Evolutionary conservation across 1,140 invertebrate species (phyloP).

Genomic region (Lerema accius): DNA sequence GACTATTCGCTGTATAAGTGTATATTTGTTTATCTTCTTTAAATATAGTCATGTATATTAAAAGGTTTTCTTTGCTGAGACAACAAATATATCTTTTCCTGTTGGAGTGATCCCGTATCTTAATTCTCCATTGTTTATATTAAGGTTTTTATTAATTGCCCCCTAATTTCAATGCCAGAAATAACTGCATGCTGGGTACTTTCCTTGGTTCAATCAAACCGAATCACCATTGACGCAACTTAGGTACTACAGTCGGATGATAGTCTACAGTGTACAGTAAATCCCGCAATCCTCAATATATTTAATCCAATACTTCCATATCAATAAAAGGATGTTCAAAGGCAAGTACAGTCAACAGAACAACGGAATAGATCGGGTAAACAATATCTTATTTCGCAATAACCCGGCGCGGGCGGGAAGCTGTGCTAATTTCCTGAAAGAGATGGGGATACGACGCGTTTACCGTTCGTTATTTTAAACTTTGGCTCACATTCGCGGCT

Average conservation of each 20-base stretch:
- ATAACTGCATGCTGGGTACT: too few species aligned
- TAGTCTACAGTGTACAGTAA: too few species aligned
- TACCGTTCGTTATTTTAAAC: conserved; percentile 61
- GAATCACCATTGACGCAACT: too few species aligned
- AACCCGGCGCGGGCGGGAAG: conserved; percentile 70
- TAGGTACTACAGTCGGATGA: too few species aligned
- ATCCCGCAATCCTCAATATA: too few species aligned
- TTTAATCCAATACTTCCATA: background rate
- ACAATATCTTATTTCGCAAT: conserved; percentile 80
- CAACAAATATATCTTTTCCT: background rate
- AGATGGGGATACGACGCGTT: conserved; percentile 57
- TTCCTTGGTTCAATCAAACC: too few species aligned
- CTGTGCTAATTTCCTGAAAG: conserved; percentile 77
- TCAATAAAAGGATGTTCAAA: conserved; percentile 2
- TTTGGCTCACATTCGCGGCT: conserved; percentile 49
- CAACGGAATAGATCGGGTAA: conserved; percentile 70
- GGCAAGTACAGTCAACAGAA: conserved; percentile 9
- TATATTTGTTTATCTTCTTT: conserved; percentile 39
- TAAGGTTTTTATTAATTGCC: too few species aligned
- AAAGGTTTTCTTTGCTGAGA: background rate
- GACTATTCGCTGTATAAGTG: conserved; percentile 31
- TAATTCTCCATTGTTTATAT: too few species aligned
- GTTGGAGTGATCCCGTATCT: too few species aligned
- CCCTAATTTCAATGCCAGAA: too few species aligned
- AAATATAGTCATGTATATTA: background rate